These are phyloP conservation scores for Caiman crocodilus DNA, from an alignment of 2,797 vertebrate species.

Conservation along the genomic window DNA sequence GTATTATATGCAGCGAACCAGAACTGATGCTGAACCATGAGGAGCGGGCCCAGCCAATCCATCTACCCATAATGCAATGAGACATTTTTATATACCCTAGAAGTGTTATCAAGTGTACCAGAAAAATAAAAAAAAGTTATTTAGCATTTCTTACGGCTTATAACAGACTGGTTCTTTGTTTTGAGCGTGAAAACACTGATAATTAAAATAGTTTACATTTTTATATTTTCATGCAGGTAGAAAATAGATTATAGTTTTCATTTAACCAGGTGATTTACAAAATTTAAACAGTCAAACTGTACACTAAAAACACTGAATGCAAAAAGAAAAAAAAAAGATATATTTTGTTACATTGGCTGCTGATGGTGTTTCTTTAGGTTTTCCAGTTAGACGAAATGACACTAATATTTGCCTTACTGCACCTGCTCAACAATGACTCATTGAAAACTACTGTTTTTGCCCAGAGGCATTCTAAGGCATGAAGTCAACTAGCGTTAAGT, in stretches of 20 bases:
- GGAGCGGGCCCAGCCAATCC: no score
- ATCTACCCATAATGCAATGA: no score
- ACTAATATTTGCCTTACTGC: neutral
- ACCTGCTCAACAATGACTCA: neutral
- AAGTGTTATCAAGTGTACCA: neutral
- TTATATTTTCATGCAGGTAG: conserved; percentile 34
- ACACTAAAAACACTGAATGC: conserved; percentile 11
- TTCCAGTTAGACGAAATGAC: conserved; percentile 1
- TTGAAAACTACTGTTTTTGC: conserved; percentile 31
- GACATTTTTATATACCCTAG: neutral
- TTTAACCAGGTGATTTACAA: conserved; percentile 21
- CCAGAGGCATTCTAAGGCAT: neutral
- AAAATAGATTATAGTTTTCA: conserved; percentile 20
- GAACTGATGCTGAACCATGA: no score
- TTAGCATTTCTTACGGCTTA: conserved; percentile 16
- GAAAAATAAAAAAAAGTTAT: conserved; percentile 5
- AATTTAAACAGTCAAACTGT: conserved; percentile 8
- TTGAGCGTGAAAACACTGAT: neutral
- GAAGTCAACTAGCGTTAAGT: neutral
- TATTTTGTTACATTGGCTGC: neutral
- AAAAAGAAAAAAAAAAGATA: conserved; percentile 14
- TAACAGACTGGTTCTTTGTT: conserved; percentile 40
- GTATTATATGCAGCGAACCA: no score
- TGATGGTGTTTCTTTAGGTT: conserved; percentile 19
- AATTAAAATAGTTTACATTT: neutral